A percentile compares a stretch with the other conserved stretches of the same genome.
These are phyloP conservation scores for Cladopsammia gracilis DNA, from an alignment of 64 coral and sea anemone species.

Conservation along the genomic window DNA sequence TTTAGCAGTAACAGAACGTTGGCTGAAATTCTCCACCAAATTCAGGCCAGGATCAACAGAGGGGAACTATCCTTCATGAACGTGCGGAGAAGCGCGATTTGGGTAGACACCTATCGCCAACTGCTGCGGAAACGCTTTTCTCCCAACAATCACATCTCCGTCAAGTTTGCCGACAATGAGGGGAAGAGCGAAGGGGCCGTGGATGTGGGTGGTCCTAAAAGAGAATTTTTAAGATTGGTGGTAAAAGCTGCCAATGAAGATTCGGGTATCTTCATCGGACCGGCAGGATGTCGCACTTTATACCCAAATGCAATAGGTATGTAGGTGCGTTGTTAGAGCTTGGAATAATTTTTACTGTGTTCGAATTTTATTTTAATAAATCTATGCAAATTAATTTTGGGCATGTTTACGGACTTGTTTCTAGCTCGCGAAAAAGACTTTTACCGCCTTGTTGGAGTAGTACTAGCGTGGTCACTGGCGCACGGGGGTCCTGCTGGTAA, in stretches of 20 bases:
- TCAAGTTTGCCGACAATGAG: conserved; percentile 48
- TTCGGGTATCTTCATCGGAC: conserved; percentile 27
- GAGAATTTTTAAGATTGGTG: conserved; percentile 33
- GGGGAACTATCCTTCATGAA: neutral
- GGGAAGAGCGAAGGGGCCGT: conserved; percentile 50
- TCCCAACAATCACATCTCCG: neutral
- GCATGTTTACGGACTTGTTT: no score
- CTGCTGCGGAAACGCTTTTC: conserved; percentile 16
- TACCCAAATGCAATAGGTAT: neutral
- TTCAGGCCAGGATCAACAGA: neutral
- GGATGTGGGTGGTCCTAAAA: conserved; percentile 29
- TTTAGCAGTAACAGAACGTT: neutral
- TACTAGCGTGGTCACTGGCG: neutral
- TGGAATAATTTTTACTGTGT: no score
- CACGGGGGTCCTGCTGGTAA: no score
- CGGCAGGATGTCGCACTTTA: neutral
- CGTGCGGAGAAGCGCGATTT: conserved; percentile 6
- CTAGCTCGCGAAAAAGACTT: no score
- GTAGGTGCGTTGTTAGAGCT: neutral
- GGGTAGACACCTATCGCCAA: conserved; percentile 7
- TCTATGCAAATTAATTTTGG: no score
- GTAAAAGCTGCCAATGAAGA: conserved; percentile 28
- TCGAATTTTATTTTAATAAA: no score
- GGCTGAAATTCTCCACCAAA: neutral
- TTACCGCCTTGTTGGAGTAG: neutral